Evolutionary conservation across 2,113 vertebrate genomes (phyloP).

Genomic region (Marmota flaviventris): DNA sequence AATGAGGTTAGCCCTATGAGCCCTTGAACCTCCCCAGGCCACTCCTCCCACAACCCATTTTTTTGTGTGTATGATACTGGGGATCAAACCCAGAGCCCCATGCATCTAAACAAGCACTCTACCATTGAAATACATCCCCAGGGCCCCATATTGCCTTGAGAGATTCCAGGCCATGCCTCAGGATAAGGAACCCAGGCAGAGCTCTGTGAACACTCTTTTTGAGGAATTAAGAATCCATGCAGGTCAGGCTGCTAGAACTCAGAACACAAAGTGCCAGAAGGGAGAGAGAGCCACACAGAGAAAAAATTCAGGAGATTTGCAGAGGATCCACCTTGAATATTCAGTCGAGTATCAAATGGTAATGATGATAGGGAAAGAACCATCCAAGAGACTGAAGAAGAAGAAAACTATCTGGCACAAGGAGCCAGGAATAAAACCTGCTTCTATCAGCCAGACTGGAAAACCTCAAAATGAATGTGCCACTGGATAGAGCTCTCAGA

Average conservation of each 20-base stretch:
- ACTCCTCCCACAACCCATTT: no score
- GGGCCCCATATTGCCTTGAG: not conserved
- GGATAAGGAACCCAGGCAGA: not conserved
- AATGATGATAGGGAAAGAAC: not conserved
- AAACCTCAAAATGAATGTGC: constrained; percentile 46
- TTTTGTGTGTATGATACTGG: no score
- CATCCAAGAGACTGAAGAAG: not conserved
- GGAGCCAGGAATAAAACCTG: not conserved
- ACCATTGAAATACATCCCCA: no score
- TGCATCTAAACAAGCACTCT: no score
- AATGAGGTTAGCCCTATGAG: not conserved
- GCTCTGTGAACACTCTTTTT: not conserved
- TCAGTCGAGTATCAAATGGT: not conserved
- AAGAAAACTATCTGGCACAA: not conserved
- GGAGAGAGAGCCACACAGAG: not conserved
- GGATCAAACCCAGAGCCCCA: no score
- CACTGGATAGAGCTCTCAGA: constrained; percentile 3
- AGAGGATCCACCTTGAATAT: not conserved
- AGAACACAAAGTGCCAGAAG: not conserved
- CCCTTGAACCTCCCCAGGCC: no score
- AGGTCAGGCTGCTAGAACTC: not conserved
- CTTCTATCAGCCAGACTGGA: constrained; percentile 41
- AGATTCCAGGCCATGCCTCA: not conserved
- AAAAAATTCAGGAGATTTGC: not conserved
- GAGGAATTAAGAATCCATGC: not conserved